Percentiles rank a stretch among this genome's conserved stretches.
Conservation (phyloP, 1,140 invertebrate genomes). For the Zaprionus tsacasi region DNA sequence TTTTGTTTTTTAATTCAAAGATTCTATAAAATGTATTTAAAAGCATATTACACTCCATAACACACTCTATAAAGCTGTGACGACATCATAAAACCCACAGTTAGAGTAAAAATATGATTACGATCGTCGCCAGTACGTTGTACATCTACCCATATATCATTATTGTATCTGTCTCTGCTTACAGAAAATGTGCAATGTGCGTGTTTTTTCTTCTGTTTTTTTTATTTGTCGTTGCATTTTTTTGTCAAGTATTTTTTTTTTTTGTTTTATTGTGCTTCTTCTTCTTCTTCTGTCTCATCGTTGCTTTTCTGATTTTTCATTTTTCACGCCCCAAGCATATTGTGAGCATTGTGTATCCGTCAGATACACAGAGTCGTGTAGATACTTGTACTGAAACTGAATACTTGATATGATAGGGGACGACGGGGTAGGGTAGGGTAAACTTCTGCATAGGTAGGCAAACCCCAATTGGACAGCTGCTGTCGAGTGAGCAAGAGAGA, state of each 20-base stretch:
- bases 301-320: conserved; percentile 44
- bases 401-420: conserved; percentile 28
- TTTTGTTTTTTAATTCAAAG: conserved; percentile 5
- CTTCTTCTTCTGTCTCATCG: conserved; percentile 8
- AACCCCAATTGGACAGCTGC: conserved; percentile 67
- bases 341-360: conserved; percentile 38
- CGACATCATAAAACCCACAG: not conserved
- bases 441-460: conserved; percentile 77
- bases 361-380: conserved; percentile 49
- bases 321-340: conserved; percentile 37
- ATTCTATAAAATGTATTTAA: too few relatives aligned
- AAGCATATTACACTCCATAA: too few relatives aligned
- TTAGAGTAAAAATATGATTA: not conserved
- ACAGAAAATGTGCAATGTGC: conserved; percentile 50
- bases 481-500: conserved; percentile 2
- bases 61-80: too few relatives aligned
- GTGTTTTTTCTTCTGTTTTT: conserved; percentile 48
- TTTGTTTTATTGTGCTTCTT: conserved; percentile 51
- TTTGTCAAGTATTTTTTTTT: conserved; percentile 53
- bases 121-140: not conserved
- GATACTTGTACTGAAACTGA: conserved; percentile 60
- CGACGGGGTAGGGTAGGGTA: not conserved
- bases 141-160: conserved; percentile 7
- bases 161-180: conserved; percentile 42
- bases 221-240: conserved; percentile 47